A percentile compares a stretch with the other conserved stretches of the same genome.
phyloP scores from a whole-genome alignment of 2,888 invertebrate species.

The Dioctria rufipes region DNA sequence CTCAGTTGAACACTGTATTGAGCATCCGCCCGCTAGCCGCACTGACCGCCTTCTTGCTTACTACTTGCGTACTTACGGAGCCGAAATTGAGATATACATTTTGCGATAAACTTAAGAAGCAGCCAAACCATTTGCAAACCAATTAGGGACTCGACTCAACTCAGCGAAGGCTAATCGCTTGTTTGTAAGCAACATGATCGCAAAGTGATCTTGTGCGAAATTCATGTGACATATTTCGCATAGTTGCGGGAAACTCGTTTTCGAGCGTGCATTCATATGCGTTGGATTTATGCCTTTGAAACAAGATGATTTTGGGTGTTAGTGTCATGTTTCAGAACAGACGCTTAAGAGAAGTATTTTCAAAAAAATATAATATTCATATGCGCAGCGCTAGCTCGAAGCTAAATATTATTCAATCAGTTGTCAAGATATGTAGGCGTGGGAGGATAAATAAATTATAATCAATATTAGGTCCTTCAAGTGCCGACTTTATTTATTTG shows the following conservation, averaged over 20 bases:
- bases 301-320: constrained; percentile 23
- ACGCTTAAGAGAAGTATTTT: neutral
- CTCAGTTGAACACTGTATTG: neutral
- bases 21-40: neutral
- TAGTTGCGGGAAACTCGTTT: constrained; percentile 39
- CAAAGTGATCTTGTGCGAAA: constrained; percentile 48
- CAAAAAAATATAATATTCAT: neutral
- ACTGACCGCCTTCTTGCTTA: neutral
- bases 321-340: neutral
- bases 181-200: constrained; percentile 44
- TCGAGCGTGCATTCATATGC: neutral
- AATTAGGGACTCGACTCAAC: constrained; percentile 41
- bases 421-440: neutral
- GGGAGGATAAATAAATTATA: too few species aligned
- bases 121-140: constrained; percentile 48
- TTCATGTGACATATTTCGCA: constrained; percentile 52
- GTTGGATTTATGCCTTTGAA: constrained; percentile 40
- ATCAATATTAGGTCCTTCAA: too few species aligned
- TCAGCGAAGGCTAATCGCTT: constrained; percentile 45
- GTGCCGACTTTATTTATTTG: too few species aligned
- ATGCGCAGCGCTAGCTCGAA: neutral
- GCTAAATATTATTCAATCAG: neutral
- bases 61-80: constrained; percentile 42
- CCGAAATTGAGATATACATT: constrained; percentile 52
- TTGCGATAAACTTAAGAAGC: constrained; percentile 48